Base-by-base conservation (phyloP, 2,888 invertebrate genomes). In the Pollenia angustigena region DNA sequence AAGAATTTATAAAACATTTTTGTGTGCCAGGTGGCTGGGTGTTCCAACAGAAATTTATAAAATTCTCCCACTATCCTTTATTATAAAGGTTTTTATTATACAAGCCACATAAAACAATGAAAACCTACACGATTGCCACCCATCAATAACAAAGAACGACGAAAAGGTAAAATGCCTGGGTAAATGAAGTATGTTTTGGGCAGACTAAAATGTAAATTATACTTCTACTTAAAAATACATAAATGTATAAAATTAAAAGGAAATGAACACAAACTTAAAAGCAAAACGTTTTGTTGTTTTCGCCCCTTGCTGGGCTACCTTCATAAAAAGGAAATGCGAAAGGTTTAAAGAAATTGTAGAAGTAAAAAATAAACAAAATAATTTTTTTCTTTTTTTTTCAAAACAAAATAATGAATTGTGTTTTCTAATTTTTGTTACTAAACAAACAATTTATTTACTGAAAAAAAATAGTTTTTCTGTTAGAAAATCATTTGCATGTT, bases 311-410 rank as follows among this genome's bases (percentile, higher is more conserved):
- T 58, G 11, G 32, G 11, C 1, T 44, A 8, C 52, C 52, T 54
- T 69, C 42, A 69, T 10, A 42, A 16, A 69, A 52, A 69, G 69
- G 69, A 69, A 69, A 52, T 52, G 40, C 42, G 12, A 42, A 69
- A 54, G 16, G 40, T 52, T 69, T 52, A 32, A 52, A 54, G 69
- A 69, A 69, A 69, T 69, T 69, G 14, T 48, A 62, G 16, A 42
- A 16, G 6, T 12, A 50, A 69, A 69, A 69, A 52, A 16, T 14
- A 50, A 14, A 50, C 12, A 68, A 32, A 12, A 48, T 12, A 10
- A 50, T 11, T 32, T 50, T 50, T n/a, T 42, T 42, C 6, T 32
- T 50, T 50, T n/a, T 42, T 42, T 68, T 50, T 18, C n/a, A 32
- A 68, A 1, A 32, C 12, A 68, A 50, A 68, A 50, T 32, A 50